Evolutionary conservation across 2,888 invertebrate genomes (phyloP).

Genomic region (Scrobipalpa atriplicella): DNA sequence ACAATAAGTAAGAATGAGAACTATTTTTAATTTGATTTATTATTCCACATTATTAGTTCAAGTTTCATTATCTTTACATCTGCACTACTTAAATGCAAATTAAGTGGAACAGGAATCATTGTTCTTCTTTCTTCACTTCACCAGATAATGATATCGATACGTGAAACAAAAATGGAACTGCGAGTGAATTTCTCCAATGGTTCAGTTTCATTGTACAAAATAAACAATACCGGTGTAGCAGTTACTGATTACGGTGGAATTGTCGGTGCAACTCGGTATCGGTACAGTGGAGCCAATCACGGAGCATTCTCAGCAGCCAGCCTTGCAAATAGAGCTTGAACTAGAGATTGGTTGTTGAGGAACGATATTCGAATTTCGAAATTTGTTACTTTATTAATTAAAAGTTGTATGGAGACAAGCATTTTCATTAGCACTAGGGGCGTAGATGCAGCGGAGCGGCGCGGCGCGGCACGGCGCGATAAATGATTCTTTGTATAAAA

Average conservation of each 20-base stretch:
- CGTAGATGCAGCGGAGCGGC: too few relatives aligned
- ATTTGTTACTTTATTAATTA: not conserved
- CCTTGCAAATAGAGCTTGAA: conserved; percentile 50
- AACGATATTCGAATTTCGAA: conserved; percentile 34
- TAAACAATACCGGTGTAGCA: conserved; percentile 49
- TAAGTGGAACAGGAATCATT: too few relatives aligned
- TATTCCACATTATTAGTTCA: too few relatives aligned
- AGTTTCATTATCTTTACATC: too few relatives aligned
- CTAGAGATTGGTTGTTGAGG: conserved; percentile 25
- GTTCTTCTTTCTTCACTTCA: too few relatives aligned
- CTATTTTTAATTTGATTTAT: too few relatives aligned
- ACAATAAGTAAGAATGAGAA: too few relatives aligned
- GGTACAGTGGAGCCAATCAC: conserved; percentile 56
- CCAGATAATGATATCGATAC: not conserved
- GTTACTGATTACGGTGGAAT: conserved; percentile 54
- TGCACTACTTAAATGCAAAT: too few relatives aligned
- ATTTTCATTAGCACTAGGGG: too few relatives aligned
- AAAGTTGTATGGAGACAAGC: too few relatives aligned
- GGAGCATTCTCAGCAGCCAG: conserved; percentile 49
- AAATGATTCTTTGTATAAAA: too few relatives aligned
- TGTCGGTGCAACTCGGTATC: conserved; percentile 44
- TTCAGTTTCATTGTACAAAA: conserved; percentile 36
- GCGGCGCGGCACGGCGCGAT: too few relatives aligned
- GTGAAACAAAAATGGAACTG: not conserved
- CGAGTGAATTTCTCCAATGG: conserved; percentile 1